These are phyloP conservation scores for Naja naja DNA, from an alignment of 2,113 vertebrate genomes.

Conservation along the genomic window DNA sequence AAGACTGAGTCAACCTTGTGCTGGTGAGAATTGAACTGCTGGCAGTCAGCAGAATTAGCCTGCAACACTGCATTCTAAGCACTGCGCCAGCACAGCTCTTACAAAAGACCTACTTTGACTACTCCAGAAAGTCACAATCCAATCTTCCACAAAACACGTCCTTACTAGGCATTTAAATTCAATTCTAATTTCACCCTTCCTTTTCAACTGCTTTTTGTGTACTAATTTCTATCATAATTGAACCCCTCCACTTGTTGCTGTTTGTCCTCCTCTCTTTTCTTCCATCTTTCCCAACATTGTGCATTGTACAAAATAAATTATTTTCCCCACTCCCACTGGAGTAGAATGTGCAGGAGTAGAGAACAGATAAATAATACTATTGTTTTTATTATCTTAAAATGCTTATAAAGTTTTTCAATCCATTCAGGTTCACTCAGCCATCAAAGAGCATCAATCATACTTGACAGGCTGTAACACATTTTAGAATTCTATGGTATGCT, in stretches of 20 bases:
- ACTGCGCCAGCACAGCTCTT: not conserved
- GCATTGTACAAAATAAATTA: not conserved
- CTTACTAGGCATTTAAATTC: not conserved
- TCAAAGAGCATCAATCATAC: constrained; percentile 20
- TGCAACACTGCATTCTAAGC: not conserved
- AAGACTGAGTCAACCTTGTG: not conserved
- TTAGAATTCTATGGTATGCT: constrained; percentile 7
- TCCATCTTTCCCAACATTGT: not conserved
- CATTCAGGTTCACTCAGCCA: constrained; percentile 8
- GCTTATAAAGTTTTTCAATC: constrained; percentile 12
- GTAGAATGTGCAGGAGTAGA: not conserved
- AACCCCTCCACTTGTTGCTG: not conserved
- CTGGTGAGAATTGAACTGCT: not conserved
- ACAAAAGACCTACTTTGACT: no score
- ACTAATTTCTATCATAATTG: not conserved
- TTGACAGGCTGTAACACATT: not conserved
- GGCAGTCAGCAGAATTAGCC: not conserved
- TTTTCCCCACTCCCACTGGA: constrained; percentile 15
- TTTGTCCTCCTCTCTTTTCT: not conserved
- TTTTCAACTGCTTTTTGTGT: not conserved
- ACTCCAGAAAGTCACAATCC: not conserved
- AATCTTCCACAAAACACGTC: not conserved
- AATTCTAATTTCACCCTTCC: not conserved
- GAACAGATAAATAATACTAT: constrained; percentile 17
- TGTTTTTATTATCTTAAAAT: constrained; percentile 16